Conservation (phyloP, 2,113 vertebrate genomes). For the Orcinus orca region DNA sequence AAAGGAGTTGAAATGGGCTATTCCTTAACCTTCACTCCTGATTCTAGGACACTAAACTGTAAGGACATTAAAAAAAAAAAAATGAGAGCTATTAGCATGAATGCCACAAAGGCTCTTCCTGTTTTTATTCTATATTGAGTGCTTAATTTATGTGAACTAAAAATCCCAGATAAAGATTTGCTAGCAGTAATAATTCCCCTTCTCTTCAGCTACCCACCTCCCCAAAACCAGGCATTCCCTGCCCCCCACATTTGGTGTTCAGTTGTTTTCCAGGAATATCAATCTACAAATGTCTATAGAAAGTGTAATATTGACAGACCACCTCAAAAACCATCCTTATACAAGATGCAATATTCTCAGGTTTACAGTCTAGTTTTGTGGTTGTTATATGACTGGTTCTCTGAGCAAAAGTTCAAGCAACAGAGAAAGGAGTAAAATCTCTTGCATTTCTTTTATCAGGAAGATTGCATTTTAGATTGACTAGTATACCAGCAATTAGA, state of each 20-base stretch:
- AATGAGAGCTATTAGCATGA: background rate
- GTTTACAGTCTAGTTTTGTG: background rate
- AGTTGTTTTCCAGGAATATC: background rate
- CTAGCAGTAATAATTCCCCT: background rate
- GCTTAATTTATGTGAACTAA: background rate
- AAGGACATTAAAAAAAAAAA: background rate
- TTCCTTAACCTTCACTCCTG: background rate
- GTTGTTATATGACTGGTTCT: background rate
- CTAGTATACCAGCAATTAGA: background rate
- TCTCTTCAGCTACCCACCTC: background rate
- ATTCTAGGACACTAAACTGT: background rate
- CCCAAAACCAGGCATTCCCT: background rate
- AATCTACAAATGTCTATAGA: background rate
- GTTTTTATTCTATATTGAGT: background rate
- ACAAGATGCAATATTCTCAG: background rate
- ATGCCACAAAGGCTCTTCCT: background rate
- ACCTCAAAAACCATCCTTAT: background rate
- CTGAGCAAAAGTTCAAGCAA: background rate
- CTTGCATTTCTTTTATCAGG: background rate
- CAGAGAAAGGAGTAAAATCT: background rate
- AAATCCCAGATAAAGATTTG: background rate
- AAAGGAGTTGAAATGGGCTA: background rate
- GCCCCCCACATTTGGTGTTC: background rate
- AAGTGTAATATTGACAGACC: background rate
- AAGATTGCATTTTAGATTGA: background rate